These are phyloP conservation scores for Helicoverpa assulta DNA, from an alignment of 2,888 invertebrate species.

Conservation along the genomic window DNA sequence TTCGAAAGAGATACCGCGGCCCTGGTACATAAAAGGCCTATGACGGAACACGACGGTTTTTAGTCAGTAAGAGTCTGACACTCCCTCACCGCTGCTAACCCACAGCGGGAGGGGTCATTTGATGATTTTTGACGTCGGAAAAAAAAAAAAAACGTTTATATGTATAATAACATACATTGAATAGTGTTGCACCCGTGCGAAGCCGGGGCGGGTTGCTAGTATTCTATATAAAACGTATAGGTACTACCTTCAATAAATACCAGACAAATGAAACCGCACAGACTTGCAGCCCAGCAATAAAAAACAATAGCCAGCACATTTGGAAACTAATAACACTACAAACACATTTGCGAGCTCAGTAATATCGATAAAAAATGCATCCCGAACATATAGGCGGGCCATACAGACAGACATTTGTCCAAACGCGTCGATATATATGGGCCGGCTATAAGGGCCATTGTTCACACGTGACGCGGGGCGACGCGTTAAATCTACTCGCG, in stretches of 20 bases:
- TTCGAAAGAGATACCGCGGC: too few relatives aligned
- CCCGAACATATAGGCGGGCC: slow-evolving; percentile 26
- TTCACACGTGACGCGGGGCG: slow-evolving; percentile 47
- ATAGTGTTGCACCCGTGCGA: too few relatives aligned
- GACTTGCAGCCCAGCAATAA: slow-evolving; percentile 36
- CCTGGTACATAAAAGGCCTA: too few relatives aligned
- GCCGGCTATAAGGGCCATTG: slow-evolving; percentile 49
- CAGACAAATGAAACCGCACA: slow-evolving; percentile 23
- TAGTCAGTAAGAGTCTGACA: too few relatives aligned
- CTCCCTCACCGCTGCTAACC: too few relatives aligned
- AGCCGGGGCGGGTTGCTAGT: too few relatives aligned
- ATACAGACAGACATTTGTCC: slow-evolving; percentile 41
- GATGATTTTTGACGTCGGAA: too few relatives aligned
- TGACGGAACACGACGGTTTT: too few relatives aligned
- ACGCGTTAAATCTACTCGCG: slow-evolving; percentile 45
- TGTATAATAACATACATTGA: too few relatives aligned
- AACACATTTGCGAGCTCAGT: slow-evolving; percentile 42
- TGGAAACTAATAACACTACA: slow-evolving; percentile 55
- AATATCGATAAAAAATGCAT: slow-evolving; percentile 60
- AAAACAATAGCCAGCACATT: slow-evolving; percentile 42
- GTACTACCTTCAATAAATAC: neutral
- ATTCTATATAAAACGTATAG: too few relatives aligned
- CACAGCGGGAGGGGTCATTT: too few relatives aligned
- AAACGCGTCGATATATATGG: slow-evolving; percentile 47
- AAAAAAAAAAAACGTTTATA: too few relatives aligned